Percentiles rank a stretch among this genome's conserved stretches.
Evolutionary conservation across 2,797 vertebrate genomes (phyloP).

Genomic region (Platyrinchus mystaceus): DNA sequence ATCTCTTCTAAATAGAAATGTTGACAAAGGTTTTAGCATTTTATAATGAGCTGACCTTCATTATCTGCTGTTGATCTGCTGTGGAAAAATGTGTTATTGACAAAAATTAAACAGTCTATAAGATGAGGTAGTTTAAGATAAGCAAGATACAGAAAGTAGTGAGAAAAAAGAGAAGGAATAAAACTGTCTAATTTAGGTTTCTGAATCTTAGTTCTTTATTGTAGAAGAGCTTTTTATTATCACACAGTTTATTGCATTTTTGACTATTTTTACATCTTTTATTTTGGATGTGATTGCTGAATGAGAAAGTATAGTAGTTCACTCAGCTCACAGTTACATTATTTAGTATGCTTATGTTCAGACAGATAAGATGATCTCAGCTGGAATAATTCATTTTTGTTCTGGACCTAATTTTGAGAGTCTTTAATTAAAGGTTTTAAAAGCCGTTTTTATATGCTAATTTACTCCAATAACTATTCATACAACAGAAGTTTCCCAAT

Average conservation of each 20-base stretch:
- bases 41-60: not conserved
- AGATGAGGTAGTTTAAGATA: not conserved
- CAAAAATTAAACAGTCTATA: not conserved
- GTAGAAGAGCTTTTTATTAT: not conserved
- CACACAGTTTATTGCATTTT: fast-evolving
- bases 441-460: not conserved
- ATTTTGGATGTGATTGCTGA: not conserved
- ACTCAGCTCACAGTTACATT: not conserved
- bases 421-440: not conserved
- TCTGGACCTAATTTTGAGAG: not conserved
- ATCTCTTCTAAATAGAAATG: not conserved
- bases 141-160: not conserved
- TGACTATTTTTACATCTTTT: not conserved
- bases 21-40: not conserved
- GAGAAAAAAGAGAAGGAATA: not conserved
- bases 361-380: not conserved
- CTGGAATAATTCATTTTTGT: not conserved
- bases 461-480: not conserved
- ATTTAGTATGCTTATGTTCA: not conserved
- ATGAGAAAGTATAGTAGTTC: not conserved
- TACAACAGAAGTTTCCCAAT: not conserved
- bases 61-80: not conserved
- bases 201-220: not conserved
- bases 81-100: not conserved
- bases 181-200: not conserved